Percentiles rank a stretch among this genome's conserved stretches.
Conservation (phyloP, 1,140 invertebrate species). For the Hyles euphorbiae region DNA sequence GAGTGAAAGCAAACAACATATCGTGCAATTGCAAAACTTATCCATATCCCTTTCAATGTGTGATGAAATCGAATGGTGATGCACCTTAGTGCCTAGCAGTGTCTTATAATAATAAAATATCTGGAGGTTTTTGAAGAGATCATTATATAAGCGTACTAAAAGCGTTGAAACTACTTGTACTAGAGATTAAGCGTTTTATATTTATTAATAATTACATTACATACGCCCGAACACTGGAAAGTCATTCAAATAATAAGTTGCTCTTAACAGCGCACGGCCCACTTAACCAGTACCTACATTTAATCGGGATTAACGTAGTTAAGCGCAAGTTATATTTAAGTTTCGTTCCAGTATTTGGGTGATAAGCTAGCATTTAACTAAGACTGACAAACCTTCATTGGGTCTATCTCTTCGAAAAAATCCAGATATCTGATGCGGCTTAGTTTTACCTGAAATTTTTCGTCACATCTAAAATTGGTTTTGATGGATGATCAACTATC, state of each 20-base stretch:
- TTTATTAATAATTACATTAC: background rate
- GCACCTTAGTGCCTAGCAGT: background rate
- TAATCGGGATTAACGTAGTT: no score
- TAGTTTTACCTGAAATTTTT: slow-evolving; percentile 51
- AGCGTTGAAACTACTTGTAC: slow-evolving; percentile 13
- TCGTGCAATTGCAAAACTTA: background rate
- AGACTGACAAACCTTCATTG: slow-evolving; percentile 53
- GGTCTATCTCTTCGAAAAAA: slow-evolving; percentile 61
- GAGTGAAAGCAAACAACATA: no score
- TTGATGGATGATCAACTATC: background rate
- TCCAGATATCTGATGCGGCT: slow-evolving; percentile 53
- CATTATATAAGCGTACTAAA: slow-evolving; percentile 21
- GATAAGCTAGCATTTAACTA: slow-evolving; percentile 6
- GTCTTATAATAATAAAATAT: slow-evolving; percentile 3
- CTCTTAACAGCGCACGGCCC: no score
- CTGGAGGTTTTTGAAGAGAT: slow-evolving; percentile 59
- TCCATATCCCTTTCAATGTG: background rate
- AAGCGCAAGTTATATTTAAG: no score
- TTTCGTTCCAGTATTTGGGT: background rate
- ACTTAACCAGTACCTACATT: no score
- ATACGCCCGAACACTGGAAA: no score
- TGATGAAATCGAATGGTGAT: background rate
- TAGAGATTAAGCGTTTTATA: background rate
- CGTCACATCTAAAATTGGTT: slow-evolving; percentile 10
- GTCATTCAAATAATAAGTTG: no score